Evolutionary conservation across 2,113 vertebrate genomes (phyloP).

Genomic region (Tachycineta bicolor): DNA sequence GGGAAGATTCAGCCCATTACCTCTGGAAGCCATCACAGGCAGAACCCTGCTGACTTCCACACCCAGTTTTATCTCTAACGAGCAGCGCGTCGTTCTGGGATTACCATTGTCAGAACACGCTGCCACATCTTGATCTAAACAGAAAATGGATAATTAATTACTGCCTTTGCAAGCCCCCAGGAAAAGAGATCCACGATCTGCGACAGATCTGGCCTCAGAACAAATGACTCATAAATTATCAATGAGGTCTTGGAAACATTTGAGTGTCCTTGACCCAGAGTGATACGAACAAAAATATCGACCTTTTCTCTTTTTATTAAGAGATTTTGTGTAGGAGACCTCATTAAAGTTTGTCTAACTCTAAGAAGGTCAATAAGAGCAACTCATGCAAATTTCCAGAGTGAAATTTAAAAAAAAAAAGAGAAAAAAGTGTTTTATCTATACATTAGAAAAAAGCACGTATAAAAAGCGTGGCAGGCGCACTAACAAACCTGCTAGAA

Average conservation of each 20-base stretch:
- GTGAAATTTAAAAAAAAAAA: not conserved
- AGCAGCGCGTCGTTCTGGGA: not conserved
- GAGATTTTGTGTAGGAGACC: not conserved
- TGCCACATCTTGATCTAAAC: not conserved
- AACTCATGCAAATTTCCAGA: slow-evolving; percentile 14
- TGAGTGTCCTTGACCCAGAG: not conserved
- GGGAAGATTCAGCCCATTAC: slow-evolving; percentile 21
- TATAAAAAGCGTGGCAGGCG: not conserved
- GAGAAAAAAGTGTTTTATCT: not conserved
- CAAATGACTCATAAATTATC: not conserved
- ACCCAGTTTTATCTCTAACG: not conserved
- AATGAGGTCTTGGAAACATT: not conserved
- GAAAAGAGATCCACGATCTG: not conserved
- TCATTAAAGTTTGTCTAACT: slow-evolving; percentile 2
- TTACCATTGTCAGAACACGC: not conserved
- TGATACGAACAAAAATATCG: not conserved
- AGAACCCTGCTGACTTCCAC: slow-evolving; percentile 8
- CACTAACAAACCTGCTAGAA: not conserved
- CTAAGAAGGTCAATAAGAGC: not conserved
- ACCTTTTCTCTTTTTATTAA: not conserved
- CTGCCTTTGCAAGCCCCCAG: not conserved
- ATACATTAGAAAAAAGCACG: not conserved
- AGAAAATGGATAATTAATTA: not conserved
- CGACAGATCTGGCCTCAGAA: not conserved
- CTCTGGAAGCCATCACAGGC: not conserved